Evolutionary conservation across 2,888 invertebrate species (phyloP).

Genomic region (Allygus modestus): DNA sequence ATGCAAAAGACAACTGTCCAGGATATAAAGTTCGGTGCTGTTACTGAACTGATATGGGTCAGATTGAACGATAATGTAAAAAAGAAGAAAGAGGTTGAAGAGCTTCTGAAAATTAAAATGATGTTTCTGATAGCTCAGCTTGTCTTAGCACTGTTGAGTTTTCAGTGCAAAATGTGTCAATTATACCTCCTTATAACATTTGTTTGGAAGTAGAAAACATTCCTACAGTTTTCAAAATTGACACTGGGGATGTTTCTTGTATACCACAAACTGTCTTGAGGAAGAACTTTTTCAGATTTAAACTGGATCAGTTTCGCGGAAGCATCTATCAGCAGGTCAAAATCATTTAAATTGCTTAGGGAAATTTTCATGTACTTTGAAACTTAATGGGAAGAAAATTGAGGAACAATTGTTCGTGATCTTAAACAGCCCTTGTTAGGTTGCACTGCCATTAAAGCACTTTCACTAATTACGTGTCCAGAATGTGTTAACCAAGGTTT

Average conservation of each 20-base stretch:
- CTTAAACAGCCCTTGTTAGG: not conserved
- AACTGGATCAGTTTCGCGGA: not conserved
- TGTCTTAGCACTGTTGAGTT: not conserved
- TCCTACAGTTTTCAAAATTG: conserved; percentile 35
- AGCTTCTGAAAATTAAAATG: not conserved
- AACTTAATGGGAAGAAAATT: not conserved
- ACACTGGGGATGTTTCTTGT: conserved; percentile 41
- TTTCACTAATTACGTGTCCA: not conserved
- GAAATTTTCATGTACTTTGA: not conserved
- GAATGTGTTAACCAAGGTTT: not conserved
- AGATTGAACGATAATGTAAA: not conserved
- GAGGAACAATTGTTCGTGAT: not conserved
- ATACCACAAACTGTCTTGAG: not conserved
- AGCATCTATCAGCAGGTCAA: not conserved
- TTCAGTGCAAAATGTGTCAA: conserved; percentile 2
- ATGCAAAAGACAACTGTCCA: conserved; percentile 3
- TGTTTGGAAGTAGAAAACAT: conserved; percentile 74
- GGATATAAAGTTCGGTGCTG: not conserved
- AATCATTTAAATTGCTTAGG: not conserved
- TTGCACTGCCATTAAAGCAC: not conserved
- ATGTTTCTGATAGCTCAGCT: not conserved
- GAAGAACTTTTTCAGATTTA: not conserved
- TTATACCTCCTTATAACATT: conserved; percentile 79
- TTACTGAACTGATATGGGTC: not conserved
- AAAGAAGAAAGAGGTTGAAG: conserved; percentile 24